Conservation (phyloP, 2,113 vertebrate species). For the Catagonus wagneri region DNA sequence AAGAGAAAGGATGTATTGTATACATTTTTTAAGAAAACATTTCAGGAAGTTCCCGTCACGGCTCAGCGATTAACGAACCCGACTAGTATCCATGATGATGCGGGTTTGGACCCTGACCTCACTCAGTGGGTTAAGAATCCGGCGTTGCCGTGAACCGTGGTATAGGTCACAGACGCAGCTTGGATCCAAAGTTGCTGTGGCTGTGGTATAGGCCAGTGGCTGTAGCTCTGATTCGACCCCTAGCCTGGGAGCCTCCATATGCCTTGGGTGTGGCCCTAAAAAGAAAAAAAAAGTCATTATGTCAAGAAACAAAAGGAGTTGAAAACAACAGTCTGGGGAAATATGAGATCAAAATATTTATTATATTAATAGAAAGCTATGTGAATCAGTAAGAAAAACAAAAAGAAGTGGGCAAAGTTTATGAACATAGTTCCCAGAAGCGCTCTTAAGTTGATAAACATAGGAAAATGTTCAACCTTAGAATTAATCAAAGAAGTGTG, state of each 20-base stretch:
- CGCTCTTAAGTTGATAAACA: neutral
- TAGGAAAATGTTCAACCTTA: neutral
- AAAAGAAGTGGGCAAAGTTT: neutral
- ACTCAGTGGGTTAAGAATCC: too few species aligned
- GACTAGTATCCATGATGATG: too few species aligned
- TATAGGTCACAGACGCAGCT: too few species aligned
- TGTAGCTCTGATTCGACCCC: too few species aligned
- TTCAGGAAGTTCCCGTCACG: neutral
- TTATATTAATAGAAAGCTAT: neutral
- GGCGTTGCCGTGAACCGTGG: too few species aligned
- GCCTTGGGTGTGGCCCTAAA: too few species aligned
- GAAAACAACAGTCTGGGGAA: neutral
- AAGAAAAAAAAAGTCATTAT: neutral
- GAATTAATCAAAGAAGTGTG: neutral
- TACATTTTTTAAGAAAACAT: neutral
- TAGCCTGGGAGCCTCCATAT: too few species aligned
- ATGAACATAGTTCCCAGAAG: neutral
- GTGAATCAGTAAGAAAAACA: neutral
- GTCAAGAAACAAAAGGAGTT: constrained; percentile 38
- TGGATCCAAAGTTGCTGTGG: too few species aligned
- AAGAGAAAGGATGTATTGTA: neutral
- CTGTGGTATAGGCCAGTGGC: too few species aligned
- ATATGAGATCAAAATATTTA: neutral
- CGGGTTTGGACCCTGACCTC: too few species aligned
- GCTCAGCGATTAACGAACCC: too few species aligned